Conservation (phyloP, 2,888 invertebrate genomes). For the Selenia dentaria region DNA sequence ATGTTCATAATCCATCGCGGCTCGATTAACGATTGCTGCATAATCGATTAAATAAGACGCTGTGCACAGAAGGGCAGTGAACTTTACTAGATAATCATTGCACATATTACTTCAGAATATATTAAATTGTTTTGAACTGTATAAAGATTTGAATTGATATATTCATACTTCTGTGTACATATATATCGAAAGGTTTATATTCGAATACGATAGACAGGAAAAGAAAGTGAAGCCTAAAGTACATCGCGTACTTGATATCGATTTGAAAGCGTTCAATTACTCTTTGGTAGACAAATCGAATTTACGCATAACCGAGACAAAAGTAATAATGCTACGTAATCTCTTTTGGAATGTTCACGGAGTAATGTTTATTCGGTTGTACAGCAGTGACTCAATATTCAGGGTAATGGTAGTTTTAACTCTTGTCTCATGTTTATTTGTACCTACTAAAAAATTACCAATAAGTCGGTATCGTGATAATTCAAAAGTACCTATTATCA, state of each 20-base stretch:
- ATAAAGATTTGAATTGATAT: background rate
- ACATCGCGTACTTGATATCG: constrained; percentile 30
- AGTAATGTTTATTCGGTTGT: no score
- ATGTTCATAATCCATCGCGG: constrained; percentile 11
- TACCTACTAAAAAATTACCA: no score
- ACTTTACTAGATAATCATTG: constrained; percentile 5
- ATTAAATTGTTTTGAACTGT: constrained; percentile 2
- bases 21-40: constrained; percentile 14
- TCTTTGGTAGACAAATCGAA: constrained; percentile 28
- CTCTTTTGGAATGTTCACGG: constrained; percentile 11
- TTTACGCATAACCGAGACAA: constrained; percentile 25
- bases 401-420: no score
- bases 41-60: constrained; percentile 17
- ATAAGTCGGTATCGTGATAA: no score
- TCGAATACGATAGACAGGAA: constrained; percentile 27
- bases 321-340: constrained; percentile 19
- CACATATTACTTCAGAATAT: constrained; percentile 3
- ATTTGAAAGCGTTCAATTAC: constrained; percentile 32
- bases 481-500: no score
- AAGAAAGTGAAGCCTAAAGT: constrained; percentile 29
- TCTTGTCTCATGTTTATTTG: no score
- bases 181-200: constrained; percentile 22
- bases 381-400: no score
- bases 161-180: constrained; percentile 16
- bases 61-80: constrained; percentile 16